Base-by-base conservation (phyloP, 2,797 vertebrate genomes). In the Aeoliscus strigatus region DNA sequence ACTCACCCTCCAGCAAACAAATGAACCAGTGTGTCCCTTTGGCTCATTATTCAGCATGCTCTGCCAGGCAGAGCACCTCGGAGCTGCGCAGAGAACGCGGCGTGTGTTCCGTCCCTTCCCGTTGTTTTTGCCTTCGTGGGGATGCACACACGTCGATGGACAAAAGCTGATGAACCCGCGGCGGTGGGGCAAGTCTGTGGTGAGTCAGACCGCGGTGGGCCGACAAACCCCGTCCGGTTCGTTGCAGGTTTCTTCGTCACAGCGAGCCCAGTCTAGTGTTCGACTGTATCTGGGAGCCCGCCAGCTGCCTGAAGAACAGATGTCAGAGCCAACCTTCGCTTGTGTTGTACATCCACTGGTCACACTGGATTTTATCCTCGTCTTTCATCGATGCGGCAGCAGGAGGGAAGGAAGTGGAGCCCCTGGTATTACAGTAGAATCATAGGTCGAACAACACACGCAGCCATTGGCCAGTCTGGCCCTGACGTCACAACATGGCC, bases 1-100 rank as follows among this genome's bases (percentile, higher is more conserved):
- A 86, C 89, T 86, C 76, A 96, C 94, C 94, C 95, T 88, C 95
- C 94, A 1, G 95, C 95, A 77, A 98, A 98, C 64, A 98, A 89
- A 89, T 98, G 94, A 87, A 96, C 92, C 80, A 97, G 62, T 43
- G 94, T 97, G 75, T 98, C 94, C 80, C 91, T 90, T 88, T 96
- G 94, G 90, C 89, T 96, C 95, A 97, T 98, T 80, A 87, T 97
- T 88, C 84, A 88, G 88, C 87, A 91, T 86, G 86, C 86, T 57
- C 73, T 71, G 86, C 82, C 81, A 32, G 56, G 61, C 69, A 79
- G 70, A 66, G 43, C 64, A 51, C 64, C 60, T 62, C 46, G 34
- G 61, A 40, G 71, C 74, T 70, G 79, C 58, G 60, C 70, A 72
- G 66, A 42, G 68, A 54, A 65, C 53, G 11, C 55, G 16, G 18